Conservation (phyloP, 1,140 invertebrate species). For the Spodoptera litura region DNA sequence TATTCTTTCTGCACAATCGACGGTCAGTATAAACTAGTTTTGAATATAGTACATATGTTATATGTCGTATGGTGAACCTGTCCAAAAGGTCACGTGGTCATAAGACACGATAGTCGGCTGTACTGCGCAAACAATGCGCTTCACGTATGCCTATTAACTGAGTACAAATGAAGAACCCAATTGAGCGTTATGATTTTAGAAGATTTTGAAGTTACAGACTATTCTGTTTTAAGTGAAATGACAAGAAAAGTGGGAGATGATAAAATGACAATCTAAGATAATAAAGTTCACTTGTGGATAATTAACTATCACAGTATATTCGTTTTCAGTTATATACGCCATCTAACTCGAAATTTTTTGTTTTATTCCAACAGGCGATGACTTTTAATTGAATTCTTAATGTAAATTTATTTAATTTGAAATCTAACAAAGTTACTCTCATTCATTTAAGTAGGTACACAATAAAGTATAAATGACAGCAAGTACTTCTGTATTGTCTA, state of each 20-base stretch:
- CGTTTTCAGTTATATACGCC: too few species aligned
- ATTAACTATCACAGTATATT: too few species aligned
- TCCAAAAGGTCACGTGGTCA: conserved; percentile 40
- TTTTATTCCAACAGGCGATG: too few species aligned
- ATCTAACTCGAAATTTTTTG: too few species aligned
- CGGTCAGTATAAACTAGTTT: too few species aligned
- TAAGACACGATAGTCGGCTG: conserved; percentile 10
- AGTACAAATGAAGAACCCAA: conserved; percentile 47
- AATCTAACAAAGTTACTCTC: too few species aligned
- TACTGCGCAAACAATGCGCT: conserved; percentile 49
- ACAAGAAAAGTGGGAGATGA: not conserved
- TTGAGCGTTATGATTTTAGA: conserved; percentile 2
- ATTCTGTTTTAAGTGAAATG: too few species aligned
- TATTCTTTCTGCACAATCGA: too few species aligned
- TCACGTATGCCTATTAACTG: conserved; percentile 51
- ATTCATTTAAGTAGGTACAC: too few species aligned
- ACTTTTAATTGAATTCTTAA: too few species aligned
- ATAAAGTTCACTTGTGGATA: not conserved
- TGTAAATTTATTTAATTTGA: too few species aligned
- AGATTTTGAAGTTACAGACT: not conserved
- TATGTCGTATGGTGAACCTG: not conserved
- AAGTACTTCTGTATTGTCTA: conserved; percentile 14
- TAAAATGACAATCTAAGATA: not conserved
- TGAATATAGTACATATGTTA: not conserved
- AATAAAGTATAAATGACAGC: conserved; percentile 13